Base-by-base conservation (phyloP, 1,140 invertebrate genomes). In the Sesamia nonagrioides region DNA sequence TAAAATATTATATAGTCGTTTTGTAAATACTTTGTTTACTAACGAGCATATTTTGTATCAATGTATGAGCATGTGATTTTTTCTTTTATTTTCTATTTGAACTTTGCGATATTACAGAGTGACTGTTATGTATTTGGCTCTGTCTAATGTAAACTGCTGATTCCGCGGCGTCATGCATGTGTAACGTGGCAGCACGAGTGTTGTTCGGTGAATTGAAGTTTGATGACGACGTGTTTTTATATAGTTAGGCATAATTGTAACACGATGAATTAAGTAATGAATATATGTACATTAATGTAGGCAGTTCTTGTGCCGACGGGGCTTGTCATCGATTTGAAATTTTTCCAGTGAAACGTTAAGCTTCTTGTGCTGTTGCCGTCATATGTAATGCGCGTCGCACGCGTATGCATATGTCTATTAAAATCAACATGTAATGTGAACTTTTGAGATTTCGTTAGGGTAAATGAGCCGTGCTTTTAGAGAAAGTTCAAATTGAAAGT, bases 21-120 rank as follows among this genome's bases (percentile, higher is more conserved):
- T 82, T 82, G 80, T 82, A 82, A 73, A 82, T 78, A 82, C 76
- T 63, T 77, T 71, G 60, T 82, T 74, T 82, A 37, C 50, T 82
- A 82, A 77, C 35, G 33, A 42, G 50, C 72, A 35, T 82, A 60
- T 75, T 75, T 82, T 81, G 27, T 71, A 73, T 77, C 37, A 63
- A 61, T 73, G 54, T 78, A 54, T 72, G 50, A 50, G 17, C 13
- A 17, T 72, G 69, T 37, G 7, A 37, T 9, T 40, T 71, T 61
- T 50, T 60, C 27, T 76, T 76, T 63, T 50, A 60, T 66, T 33
- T 77, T 37, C 27, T 77, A 75, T 75, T 50, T n/a, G 27, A 50
- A 83, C 13, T 17, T 74, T 74, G 40, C 74, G 35, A 66, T 68
- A 68, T 68, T 77, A 66, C 27, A 6, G n/a, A 68, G 33, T 77